Evolutionary conservation across 2,113 vertebrate genomes (phyloP).

Genomic region (Neotoma lepida): DNA sequence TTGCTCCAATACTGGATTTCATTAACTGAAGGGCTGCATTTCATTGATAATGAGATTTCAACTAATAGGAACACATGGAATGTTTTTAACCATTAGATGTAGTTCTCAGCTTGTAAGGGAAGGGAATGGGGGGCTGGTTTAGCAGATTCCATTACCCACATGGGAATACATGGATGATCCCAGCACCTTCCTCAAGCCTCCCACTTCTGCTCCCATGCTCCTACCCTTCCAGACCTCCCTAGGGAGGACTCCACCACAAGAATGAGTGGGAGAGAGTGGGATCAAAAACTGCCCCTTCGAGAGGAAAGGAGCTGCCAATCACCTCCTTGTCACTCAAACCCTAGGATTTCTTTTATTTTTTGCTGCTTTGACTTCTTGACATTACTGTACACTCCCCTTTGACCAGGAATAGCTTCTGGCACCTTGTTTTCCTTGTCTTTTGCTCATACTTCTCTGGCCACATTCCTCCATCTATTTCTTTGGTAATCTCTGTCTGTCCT

Average conservation of each 20-base stretch:
- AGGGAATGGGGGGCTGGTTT: neutral
- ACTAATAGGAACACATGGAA: conserved; percentile 77
- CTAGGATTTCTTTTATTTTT: neutral
- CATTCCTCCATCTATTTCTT: neutral
- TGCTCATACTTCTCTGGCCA: neutral
- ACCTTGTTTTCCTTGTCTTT: neutral
- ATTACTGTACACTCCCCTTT: too few species aligned
- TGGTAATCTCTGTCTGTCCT: neutral
- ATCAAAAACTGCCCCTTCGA: neutral
- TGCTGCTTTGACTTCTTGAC: neutral
- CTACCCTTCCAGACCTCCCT: neutral
- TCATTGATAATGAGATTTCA: conserved; percentile 69
- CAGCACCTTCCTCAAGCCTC: neutral
- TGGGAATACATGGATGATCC: neutral
- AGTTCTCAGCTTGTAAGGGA: conserved; percentile 50
- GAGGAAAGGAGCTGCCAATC: neutral
- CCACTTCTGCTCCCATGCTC: too few species aligned
- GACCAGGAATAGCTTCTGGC: neutral
- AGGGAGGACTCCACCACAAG: accelerated
- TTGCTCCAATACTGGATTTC: conserved; percentile 74
- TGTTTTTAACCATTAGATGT: conserved; percentile 59
- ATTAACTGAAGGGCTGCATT: conserved; percentile 70
- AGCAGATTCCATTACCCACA: neutral
- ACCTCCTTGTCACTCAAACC: neutral
- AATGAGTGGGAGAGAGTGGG: neutral